Evolutionary conservation across 1,140 invertebrate species (phyloP).

Genomic region (Brachionus plicatilis): DNA sequence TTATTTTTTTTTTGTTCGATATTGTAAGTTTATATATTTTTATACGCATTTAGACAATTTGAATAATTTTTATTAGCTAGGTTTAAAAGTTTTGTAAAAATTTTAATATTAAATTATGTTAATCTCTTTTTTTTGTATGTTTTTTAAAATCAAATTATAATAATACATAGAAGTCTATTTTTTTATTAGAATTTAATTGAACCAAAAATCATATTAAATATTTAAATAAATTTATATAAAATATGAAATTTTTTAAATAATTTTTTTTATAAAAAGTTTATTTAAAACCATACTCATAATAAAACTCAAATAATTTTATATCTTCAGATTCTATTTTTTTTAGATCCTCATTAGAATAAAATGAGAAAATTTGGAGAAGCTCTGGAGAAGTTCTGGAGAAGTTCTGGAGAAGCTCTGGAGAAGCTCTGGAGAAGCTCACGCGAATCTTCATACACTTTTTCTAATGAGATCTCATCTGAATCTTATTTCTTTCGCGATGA

Average conservation of each 20-base stretch:
- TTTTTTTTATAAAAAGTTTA: too few species aligned
- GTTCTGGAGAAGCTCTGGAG: background rate
- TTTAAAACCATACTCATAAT: too few species aligned
- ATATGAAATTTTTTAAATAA: background rate
- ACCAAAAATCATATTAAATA: background rate
- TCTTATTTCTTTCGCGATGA: too few species aligned
- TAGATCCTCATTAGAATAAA: background rate
- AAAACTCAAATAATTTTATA: too few species aligned
- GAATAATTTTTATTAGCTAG: background rate
- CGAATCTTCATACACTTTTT: constrained; percentile 20
- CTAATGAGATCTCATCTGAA: too few species aligned
- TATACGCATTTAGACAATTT: background rate
- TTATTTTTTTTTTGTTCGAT: background rate
- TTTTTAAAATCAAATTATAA: background rate
- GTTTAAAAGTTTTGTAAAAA: background rate
- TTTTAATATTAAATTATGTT: background rate
- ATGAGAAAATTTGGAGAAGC: background rate
- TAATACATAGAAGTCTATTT: too few species aligned
- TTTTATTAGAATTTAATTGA: too few species aligned
- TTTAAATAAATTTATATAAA: background rate
- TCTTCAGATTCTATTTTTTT: background rate
- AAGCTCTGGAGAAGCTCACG: background rate
- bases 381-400: background rate
- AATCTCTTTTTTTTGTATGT: background rate
- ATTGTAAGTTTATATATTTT: background rate